Evolutionary conservation across 2,113 vertebrate species (phyloP), one percentile per base, ranked within the genome.

Genomic region (Cottus gobio): DNA sequence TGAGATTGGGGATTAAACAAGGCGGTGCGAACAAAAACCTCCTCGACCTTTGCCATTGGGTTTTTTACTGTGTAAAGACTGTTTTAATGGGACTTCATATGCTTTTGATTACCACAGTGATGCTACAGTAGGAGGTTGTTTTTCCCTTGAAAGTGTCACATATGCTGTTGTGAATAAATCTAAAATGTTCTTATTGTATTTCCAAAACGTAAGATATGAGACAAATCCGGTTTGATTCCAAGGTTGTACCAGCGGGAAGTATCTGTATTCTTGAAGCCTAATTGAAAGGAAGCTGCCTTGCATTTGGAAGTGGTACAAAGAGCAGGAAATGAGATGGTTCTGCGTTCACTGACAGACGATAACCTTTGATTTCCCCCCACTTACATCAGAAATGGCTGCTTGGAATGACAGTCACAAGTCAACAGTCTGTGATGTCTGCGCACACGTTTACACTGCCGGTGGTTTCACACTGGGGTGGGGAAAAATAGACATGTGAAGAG

Each of bases 301-400:
- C 64, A 83, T 83, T 66, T 75, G 77, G 77, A 89, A 81, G 82
- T 80, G 85, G 68, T 54, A 90, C 92, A 87, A 89, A 87, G 88
- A 90, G 77, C 79, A 89, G 83, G 87, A 89, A 92, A 91, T 84
- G 80, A 90, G 84, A 70, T 75, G 84, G 73, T 80, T 89, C 84
- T 89, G 88, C 72, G 58, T 75, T 74, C 76, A 6, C 82, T 85
- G 83, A 80, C 89, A 72, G 86, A 91, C 81, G 89, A 91, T 91
- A 92, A 92, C 92, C 91, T 92, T 90, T 92, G 92, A 91, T 92
- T 91, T 91, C 90, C 37, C 75, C 73, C 62, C 72, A 68, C 92
- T 90, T 90, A 86, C 89, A 88, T 92, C 88, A 89, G 85, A 86
- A 86, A 87, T 58, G 75, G 80, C 87, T 88, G 87, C 88, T 89